Base-by-base conservation (phyloP, 2,113 vertebrate genomes). In the Salvator merianae region DNA sequence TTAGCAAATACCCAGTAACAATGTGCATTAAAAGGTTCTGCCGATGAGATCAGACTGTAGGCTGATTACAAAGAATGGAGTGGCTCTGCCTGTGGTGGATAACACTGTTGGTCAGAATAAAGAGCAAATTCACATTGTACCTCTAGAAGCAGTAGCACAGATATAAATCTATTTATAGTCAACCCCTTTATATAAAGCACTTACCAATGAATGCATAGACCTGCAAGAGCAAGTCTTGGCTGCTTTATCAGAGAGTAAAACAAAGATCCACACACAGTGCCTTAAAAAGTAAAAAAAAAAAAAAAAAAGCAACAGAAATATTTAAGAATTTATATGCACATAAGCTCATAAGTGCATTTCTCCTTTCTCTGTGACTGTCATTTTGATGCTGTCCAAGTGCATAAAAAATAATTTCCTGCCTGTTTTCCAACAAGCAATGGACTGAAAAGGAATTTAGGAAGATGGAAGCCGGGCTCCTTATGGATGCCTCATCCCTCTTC, bases 171-270 rank as follows among this genome's bases (percentile, higher is more conserved):
- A 91, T 94, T 92, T 93, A 89, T 83, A 91, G 32, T 77, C 91
- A 91, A 94, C 84, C 88, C 81, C 89, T 91, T 91, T 91, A 86
- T 69, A 75, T 89, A 92, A 93, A 90, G 66, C 83, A 62, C 84
- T 94, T 91, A 93, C 66, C 0, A 9, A 82, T 78, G 70, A 89
- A 79, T 50, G 59, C 32, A 86, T 12, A 70, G 69, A 34, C 72
- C 81, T 88, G 62, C 88, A 74, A 84, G 79, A 43, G 79, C 88
- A 85, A 40, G 84, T 63, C 77, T 36, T 68, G 71, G 82, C 47
- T 75, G 26, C 88, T 88, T 66, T 79, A 3, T 84, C 18, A 73
- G 7, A 79, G 83, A 68, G 1, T 87, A 83, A 88, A 91, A 88
- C 53, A 6, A 79, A 36, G 5, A 38, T 85, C 75, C 69, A 84